phyloP scores from a whole-genome alignment of 1,140 invertebrate species.

The Eriosoma lanigerum region DNA sequence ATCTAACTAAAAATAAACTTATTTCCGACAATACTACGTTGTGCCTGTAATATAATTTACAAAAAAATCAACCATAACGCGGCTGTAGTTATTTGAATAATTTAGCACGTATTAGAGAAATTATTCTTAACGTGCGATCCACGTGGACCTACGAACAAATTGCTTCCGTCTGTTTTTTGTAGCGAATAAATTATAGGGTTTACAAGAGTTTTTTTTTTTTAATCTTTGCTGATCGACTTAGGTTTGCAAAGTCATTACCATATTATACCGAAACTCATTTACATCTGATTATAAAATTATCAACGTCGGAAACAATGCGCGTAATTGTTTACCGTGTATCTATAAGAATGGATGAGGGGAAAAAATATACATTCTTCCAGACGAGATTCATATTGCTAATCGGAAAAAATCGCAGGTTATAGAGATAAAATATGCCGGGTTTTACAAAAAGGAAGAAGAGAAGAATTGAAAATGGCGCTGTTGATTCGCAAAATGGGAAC shows the following conservation, averaged over 20 bases:
- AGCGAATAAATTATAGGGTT: background rate
- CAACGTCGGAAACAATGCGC: no score
- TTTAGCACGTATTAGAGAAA: background rate
- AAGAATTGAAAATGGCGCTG: background rate
- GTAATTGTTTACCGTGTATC: no score
- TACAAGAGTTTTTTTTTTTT: background rate
- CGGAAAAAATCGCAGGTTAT: no score
- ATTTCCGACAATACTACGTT: background rate
- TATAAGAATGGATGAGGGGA: no score
- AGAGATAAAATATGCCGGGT: no score
- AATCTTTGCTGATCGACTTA: background rate
- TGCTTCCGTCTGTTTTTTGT: background rate
- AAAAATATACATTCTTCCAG: no score
- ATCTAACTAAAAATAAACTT: background rate
- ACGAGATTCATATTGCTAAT: no score
- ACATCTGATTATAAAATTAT: no score
- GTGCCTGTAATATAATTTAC: background rate
- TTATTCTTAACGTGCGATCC: background rate
- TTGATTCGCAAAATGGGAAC: background rate
- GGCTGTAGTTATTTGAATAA: background rate
- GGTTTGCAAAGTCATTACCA: background rate
- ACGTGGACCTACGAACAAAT: constrained; percentile 4
- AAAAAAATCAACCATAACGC: background rate
- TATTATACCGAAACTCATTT: no score
- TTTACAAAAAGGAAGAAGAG: no score